Evolutionary conservation across 2,888 invertebrate species (phyloP), one percentile per base, ranked within the genome.

Genomic region (Plebejus anna): DNA sequence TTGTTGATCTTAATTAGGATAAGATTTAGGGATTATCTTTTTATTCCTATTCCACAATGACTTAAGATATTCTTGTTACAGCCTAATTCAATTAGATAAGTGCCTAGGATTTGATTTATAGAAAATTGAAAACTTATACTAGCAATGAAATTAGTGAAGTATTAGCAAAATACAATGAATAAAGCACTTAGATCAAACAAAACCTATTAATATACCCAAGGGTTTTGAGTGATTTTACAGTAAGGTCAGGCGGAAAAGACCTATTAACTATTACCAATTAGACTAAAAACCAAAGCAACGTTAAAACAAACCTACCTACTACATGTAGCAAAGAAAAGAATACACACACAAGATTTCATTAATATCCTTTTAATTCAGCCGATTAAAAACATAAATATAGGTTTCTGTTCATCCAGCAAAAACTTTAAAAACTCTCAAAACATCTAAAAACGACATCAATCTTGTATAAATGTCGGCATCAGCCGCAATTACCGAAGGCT

Each of bases 401-500:
- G 28, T 51, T 36, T 7, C 36, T n/a, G 42, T 7, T n/a, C 38
- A 32, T 6, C 32, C 73, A 13, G 7, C 55, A 32, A 73, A 55
- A 66, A 59, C 59, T 59, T 57, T 59, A 22, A 71, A 42, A 71
- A 77, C 22, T 71, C 38, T 16, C 47, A 47, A 72, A 72, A 32
- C 32, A 28, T 47, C 73, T 5, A 28, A 73, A 55, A 73, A 73
- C 51, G 32, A 85, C 86, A 92, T 93, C 92, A 93, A 93, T 93
- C 92, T 71, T 70, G 75, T 75, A 72, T 75, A 86, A 88, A 89
- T 87, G 83, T 87, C 84, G 82, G 86, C 86, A 88, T 86, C 85
- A 83, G 84, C 83, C 82, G 85, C 86, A 88, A 88, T 89, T 88
- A 88, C 87, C 90, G 89, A 84, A 85, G 83, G 88, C 90, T 88